Evolutionary conservation across 2,888 invertebrate genomes (phyloP).

Genomic region (Napeogenes inachia): DNA sequence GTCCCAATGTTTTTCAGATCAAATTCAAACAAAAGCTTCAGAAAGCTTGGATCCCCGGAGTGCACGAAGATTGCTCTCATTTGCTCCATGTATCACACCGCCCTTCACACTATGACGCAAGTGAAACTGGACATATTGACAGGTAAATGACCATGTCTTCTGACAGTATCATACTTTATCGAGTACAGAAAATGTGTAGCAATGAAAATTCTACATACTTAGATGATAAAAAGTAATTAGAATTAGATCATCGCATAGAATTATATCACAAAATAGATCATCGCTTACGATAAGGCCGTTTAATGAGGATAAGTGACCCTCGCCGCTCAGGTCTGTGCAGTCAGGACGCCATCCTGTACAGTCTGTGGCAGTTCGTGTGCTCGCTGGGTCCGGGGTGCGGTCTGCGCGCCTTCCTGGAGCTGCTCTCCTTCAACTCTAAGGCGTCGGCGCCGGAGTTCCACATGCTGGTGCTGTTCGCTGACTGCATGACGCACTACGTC

Average conservation of each 20-base stretch:
- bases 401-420: constrained; percentile 90
- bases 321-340: constrained; percentile 88
- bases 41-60: constrained; percentile 88
- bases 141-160: constrained; percentile 70
- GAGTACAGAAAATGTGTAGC: no score
- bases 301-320: no score
- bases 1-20: constrained; percentile 57
- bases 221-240: no score
- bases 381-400: constrained; percentile 93
- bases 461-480: constrained; percentile 94
- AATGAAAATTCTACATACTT: no score
- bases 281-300: no score
- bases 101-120: constrained; percentile 92
- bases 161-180: no score
- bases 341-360: constrained; percentile 92
- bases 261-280: no score
- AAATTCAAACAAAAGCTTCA: constrained; percentile 80
- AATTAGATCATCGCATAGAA: no score
- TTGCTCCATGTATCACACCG: constrained; percentile 94
- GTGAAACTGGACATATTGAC: constrained; percentile 94
- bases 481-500: constrained; percentile 96
- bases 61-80: constrained; percentile 89
- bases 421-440: constrained; percentile 87
- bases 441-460: constrained; percentile 92
- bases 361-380: constrained; percentile 93